Conservation (phyloP, 2,888 invertebrate species). For the Anoplius nigerrimus region DNA sequence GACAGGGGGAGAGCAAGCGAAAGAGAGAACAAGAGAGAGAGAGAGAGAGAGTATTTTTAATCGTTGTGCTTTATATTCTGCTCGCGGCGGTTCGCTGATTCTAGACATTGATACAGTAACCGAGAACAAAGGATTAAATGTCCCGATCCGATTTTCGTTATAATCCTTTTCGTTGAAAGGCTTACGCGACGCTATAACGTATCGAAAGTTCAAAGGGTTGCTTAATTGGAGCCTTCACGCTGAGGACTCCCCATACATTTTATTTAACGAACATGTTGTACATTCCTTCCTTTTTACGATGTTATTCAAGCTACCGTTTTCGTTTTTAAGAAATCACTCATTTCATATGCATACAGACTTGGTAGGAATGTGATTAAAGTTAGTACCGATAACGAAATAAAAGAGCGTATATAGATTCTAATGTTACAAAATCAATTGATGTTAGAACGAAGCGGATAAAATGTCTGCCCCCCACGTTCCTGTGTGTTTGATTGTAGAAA, state of each 20-base stretch:
- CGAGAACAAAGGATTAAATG: constrained; percentile 27
- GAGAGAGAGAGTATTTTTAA: neutral
- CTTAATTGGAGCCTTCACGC: constrained; percentile 38
- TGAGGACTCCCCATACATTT: neutral
- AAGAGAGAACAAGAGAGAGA: neutral
- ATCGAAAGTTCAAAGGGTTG: constrained; percentile 51
- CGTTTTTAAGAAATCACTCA: constrained; percentile 4
- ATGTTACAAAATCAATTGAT: too few species aligned
- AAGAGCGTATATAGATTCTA: too few species aligned
- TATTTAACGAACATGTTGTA: neutral
- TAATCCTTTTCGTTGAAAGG: constrained; percentile 52
- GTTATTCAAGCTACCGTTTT: neutral
- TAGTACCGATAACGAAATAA: too few species aligned
- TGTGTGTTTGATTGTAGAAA: constrained; percentile 23
- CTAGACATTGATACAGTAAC: constrained; percentile 8
- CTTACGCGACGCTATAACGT: constrained; percentile 42
- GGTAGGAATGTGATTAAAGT: too few species aligned
- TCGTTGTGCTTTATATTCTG: neutral
- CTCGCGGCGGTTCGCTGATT: neutral
- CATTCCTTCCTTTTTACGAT: neutral
- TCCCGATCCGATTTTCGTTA: constrained; percentile 52
- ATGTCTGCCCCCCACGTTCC: constrained; percentile 36
- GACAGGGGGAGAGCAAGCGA: neutral
- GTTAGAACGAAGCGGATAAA: constrained; percentile 35
- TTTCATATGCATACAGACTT: too few species aligned